phyloP scores from a whole-genome alignment of 2,113 vertebrate species.

The Pseudopodoces humilis region DNA sequence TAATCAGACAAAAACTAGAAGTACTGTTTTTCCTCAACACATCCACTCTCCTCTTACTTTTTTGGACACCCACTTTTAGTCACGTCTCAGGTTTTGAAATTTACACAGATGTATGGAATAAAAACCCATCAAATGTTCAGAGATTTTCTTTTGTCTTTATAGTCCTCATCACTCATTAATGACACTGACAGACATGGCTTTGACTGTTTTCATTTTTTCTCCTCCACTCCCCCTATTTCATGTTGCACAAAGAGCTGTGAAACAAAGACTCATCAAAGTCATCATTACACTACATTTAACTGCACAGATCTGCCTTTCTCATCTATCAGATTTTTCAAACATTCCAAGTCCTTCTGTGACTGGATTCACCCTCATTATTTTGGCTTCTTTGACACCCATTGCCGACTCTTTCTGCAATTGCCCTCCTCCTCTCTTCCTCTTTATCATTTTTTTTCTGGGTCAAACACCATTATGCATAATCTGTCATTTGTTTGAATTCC shows the following conservation, averaged over 20 bases:
- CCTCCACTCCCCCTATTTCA: slow-evolving; percentile 49
- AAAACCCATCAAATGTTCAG: slow-evolving; percentile 42
- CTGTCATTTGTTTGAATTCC: slow-evolving; percentile 27
- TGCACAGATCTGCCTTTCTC: slow-evolving; percentile 55
- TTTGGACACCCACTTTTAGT: not conserved
- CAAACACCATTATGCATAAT: slow-evolving; percentile 22
- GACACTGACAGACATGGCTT: slow-evolving; percentile 44
- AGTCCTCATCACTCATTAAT: slow-evolving; percentile 68
- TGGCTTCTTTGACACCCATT: not conserved
- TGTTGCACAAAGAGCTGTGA: slow-evolving; percentile 55
- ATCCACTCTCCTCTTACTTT: not conserved
- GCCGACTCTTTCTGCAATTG: not conserved
- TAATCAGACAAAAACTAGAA: not conserved
- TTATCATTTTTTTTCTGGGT: not conserved
- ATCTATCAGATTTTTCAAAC: slow-evolving; percentile 56
- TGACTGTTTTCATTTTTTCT: slow-evolving; percentile 52
- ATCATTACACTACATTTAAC: slow-evolving; percentile 68
- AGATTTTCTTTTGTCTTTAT: slow-evolving; percentile 65
- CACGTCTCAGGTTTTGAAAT: slow-evolving; percentile 44
- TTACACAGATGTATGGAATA: slow-evolving; percentile 45
- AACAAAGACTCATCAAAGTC: slow-evolving; percentile 72
- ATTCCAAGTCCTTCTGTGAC: not conserved
- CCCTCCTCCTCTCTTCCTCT: not conserved
- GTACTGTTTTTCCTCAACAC: not conserved
- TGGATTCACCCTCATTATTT: slow-evolving; percentile 30